Percentiles rank a stretch among this genome's conserved stretches.
These are phyloP conservation scores for Andrena flavipes DNA, from an alignment of 2,888 invertebrate genomes.

Conservation along the genomic window DNA sequence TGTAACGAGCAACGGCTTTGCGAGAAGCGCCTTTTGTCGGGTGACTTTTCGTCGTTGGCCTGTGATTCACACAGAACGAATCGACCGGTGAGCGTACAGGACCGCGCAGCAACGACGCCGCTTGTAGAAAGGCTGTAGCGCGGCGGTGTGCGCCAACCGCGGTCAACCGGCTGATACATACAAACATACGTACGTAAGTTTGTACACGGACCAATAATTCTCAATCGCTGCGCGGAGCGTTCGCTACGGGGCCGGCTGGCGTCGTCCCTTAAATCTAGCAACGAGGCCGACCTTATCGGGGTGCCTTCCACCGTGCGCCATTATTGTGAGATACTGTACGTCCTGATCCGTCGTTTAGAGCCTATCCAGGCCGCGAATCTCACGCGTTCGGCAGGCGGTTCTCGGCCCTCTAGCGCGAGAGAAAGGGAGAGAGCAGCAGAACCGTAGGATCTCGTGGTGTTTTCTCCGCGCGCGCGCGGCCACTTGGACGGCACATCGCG, in stretches of 20 bases:
- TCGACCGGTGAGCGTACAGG: conserved; percentile 43
- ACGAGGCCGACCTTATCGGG: conserved; percentile 72
- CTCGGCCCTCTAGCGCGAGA: conserved; percentile 24
- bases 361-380: conserved; percentile 70
- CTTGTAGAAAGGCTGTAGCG: conserved; percentile 8
- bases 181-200: conserved; percentile 18
- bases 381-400: conserved; percentile 61
- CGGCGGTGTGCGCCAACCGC: not conserved
- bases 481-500: conserved; percentile 44
- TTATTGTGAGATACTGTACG: conserved; percentile 74
- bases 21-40: conserved; percentile 54
- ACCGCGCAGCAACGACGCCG: conserved; percentile 47
- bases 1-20: conserved; percentile 37
- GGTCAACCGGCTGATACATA: not conserved
- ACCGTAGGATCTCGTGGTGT: not conserved
- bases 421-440: conserved; percentile 5
- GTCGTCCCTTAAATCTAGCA: conserved; percentile 72
- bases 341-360: conserved; percentile 73
- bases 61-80: conserved; percentile 56
- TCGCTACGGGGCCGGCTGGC: conserved; percentile 51
- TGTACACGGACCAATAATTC: conserved; percentile 67
- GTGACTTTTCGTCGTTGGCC: conserved; percentile 47
- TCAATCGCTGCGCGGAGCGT: conserved; percentile 63
- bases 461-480: conserved; percentile 20
- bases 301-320: conserved; percentile 70